Evolutionary conservation across 2,113 vertebrate species (phyloP), one percentile per base, ranked within the genome.

Genomic region (Ailurus styani): DNA sequence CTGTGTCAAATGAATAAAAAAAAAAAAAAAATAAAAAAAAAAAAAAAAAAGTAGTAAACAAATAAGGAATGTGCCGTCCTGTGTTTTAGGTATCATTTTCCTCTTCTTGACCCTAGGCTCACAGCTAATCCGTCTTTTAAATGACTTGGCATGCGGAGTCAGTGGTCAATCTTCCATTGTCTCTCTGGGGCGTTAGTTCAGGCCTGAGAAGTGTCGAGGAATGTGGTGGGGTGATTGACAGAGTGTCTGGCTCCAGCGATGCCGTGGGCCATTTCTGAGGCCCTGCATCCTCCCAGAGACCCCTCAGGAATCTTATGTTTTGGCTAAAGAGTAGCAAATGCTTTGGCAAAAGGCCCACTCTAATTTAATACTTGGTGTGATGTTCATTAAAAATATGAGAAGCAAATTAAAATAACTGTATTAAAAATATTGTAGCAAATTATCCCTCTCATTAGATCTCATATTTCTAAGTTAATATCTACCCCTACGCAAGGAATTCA

Each of bases 211-310:
- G 20, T 0, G 27, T 0, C 7, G 93, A 72, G 64, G 40, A 0
- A 4, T 42, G 68, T 10, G 7, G 37, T 27, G n/a, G n/a, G 12
- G 2, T 42, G 88, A 5, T 45, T 31, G 29, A 27, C 11, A 42
- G 57, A 27, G 52, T 15, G 4, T 21, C 52, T 3, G 9, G 6
- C 20, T 50, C 34, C 27, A 0, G 5, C 0, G 15, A 29, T 0
- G 20, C 25, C 1, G 21, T 0, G 5, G 50, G 34, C 37, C 34
- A 6, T 21, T 62, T 50, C 52, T 72, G 7, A 15, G 70, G 47
- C 13, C 11, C 77, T 6, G 12, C 18, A 4, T 34, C 17, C 52
- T 18, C 57, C 68, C 21, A 2, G n/a, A 17, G n/a, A 40, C 8
- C 68, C 54, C 42, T 68, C 1, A 3, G 64, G 37, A 92, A 42